Percentiles rank a stretch among this genome's conserved stretches.
These are phyloP conservation scores for Clunio marinus DNA, from an alignment of 2,888 invertebrate species.

Conservation along the genomic window DNA sequence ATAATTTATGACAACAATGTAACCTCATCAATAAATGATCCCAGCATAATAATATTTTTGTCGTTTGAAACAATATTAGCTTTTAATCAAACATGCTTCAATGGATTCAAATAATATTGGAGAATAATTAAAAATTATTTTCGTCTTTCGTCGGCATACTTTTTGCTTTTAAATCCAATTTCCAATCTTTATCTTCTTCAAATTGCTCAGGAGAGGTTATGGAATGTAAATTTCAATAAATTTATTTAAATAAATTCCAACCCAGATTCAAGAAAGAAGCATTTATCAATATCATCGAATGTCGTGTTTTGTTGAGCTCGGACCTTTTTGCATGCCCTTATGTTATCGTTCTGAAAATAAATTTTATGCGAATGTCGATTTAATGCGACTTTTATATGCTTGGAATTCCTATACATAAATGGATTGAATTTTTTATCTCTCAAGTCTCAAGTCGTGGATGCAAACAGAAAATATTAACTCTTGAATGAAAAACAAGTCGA, in stretches of 20 bases:
- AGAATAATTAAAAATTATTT: background rate
- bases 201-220: background rate
- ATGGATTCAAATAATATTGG: conserved; percentile 10
- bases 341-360: background rate
- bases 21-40: too few species aligned
- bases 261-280: background rate
- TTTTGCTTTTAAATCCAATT: background rate
- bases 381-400: background rate
- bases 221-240: conserved; percentile 1
- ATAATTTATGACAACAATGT: too few species aligned
- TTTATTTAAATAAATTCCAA: conserved; percentile 15
- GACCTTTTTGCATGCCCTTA: background rate
- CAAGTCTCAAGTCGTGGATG: too few species aligned
- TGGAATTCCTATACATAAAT: conserved; percentile 6
- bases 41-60: conserved; percentile 1
- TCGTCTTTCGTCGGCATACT: background rate
- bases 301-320: background rate
- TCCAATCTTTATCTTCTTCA: background rate
- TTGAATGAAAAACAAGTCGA: background rate
- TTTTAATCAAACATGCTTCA: conserved; percentile 26
- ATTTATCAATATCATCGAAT: conserved; percentile 8
- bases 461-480: background rate
- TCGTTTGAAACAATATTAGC: conserved; percentile 18
- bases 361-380: conserved; percentile 6
- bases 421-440: background rate